Base-by-base conservation (phyloP, 2,888 invertebrate genomes). In the Parnassius smintheus region DNA sequence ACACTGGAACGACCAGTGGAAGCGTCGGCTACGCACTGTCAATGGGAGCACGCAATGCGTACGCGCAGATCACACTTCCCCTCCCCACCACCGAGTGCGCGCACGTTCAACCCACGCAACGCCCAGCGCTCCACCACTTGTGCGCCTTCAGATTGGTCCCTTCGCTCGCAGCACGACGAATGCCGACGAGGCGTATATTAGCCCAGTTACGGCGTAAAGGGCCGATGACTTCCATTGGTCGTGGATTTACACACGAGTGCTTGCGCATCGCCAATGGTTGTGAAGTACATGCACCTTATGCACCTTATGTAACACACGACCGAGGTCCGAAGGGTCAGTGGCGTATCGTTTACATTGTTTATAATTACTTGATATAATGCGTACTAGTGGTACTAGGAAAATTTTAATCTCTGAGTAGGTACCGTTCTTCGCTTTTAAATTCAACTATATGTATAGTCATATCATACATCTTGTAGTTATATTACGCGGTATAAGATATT, bases 81-180 rank as follows among this genome's bases (percentile, higher is more conserved):
- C 50, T 66, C 71, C 72, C 69, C 65, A 74, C 81, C 79, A 75
- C 67, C 49, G 9, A n/a, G n/a, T 13, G 44, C 22, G 55, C 67
- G 55, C 61, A 66, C 75, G 74, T 56, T 46, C 51, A 61, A 52
- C 61, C 48, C 82, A 80, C 75, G 81, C 82, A 76, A 76, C 80
- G 76, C 79, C 81, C 80, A 74, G 72, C 52, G 74, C 69, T 66
- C 61, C 65, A 70, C 73, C 82, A 78, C 81, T 81, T 81, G 82
- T 76, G 60, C 71, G 65, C 77, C 77, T 79, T 80, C 82, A 86
- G 80, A 87, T 87, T 88, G 88, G 88, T 88, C 88, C 89, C 86
- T 89, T 87, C 75, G 71, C 68, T 64, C 70, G 68, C 68, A 71
- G 73, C 73, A 71, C 78, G 72, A 68, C 86, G 85, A 83, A 85